These are phyloP conservation scores for Mesocentrotus franciscanus DNA, from an alignment of 53 echinoderm and acorn worm genomes.

Conservation along the genomic window DNA sequence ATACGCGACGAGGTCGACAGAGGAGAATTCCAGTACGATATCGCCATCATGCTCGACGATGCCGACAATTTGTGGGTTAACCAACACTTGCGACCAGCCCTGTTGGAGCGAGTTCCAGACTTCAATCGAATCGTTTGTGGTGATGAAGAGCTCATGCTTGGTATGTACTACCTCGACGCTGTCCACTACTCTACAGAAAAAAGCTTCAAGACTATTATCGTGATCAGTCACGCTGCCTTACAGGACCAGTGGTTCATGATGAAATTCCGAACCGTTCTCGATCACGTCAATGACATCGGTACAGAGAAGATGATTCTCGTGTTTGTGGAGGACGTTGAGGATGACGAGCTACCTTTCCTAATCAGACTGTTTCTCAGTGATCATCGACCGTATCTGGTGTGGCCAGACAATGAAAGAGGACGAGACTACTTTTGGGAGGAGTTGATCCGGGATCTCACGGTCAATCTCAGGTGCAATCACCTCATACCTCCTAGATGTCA, in stretches of 20 bases:
- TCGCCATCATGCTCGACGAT: slow-evolving; percentile 31
- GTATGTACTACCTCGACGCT: slow-evolving; percentile 55
- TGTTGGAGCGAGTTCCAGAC: slow-evolving; percentile 7
- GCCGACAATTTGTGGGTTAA: slow-evolving; percentile 23
- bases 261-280: too few relatives aligned
- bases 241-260: too few relatives aligned
- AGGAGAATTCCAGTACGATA: slow-evolving; percentile 8
- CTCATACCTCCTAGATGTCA: neutral
- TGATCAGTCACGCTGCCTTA: too few relatives aligned
- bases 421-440: too few relatives aligned
- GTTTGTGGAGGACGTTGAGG: too few relatives aligned
- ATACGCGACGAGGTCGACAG: neutral
- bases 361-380: too few relatives aligned
- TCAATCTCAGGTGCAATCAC: neutral
- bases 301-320: too few relatives aligned
- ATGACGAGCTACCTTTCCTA: too few relatives aligned
- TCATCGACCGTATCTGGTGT: too few relatives aligned
- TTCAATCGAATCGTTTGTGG: slow-evolving; percentile 39
- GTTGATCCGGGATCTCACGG: slow-evolving; percentile 1
- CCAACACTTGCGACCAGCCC: neutral
- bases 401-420: too few relatives aligned
- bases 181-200: neutral
- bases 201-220: slow-evolving; percentile 48
- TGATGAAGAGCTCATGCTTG: slow-evolving; percentile 35
- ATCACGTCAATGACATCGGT: too few relatives aligned